Evolutionary conservation across 92 coral and sea anemone species (phyloP).

Genomic region (Epizoanthus fatuus): DNA sequence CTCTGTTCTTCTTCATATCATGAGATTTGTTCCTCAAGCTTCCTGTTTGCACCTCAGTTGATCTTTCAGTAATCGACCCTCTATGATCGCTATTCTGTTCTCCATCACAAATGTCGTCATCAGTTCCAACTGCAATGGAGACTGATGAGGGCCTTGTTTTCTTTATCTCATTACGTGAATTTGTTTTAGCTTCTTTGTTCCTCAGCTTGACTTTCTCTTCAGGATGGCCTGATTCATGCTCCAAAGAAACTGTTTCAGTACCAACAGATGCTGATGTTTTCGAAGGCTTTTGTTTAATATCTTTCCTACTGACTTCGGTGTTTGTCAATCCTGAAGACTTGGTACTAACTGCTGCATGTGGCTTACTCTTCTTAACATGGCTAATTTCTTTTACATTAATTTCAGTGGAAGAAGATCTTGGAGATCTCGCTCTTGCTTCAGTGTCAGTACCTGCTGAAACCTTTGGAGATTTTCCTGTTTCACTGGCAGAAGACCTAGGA

Average conservation of each 20-base stretch:
- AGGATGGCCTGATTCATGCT: not conserved
- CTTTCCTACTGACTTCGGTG: conserved; percentile 2
- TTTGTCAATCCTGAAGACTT: not conserved
- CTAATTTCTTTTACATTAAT: conserved; percentile 1
- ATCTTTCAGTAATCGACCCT: conserved; percentile 37
- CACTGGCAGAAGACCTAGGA: not conserved
- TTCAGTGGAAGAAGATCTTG: not conserved
- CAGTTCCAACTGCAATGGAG: conserved; percentile 78
- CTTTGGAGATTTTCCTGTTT: conserved; percentile 10
- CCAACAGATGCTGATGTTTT: conserved; percentile 15
- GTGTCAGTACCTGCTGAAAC: not conserved
- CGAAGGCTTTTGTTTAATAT: conserved; percentile 11
- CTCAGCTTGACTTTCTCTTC: conserved; percentile 37
- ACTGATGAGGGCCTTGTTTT: conserved; percentile 66
- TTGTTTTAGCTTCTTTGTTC: conserved; percentile 1
- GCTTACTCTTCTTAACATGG: conserved; percentile 2
- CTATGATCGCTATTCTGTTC: conserved; percentile 36
- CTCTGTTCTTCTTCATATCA: conserved; percentile 41
- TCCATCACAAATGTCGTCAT: conserved; percentile 54
- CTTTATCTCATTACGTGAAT: conserved; percentile 13
- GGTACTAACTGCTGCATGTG: not conserved
- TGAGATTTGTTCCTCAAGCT: conserved; percentile 42
- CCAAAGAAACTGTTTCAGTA: conserved; percentile 18
- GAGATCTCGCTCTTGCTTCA: not conserved
- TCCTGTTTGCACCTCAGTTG: conserved; percentile 26